phyloP scores from a whole-genome alignment of 2,797 vertebrate species.

The Picus viridis region DNA sequence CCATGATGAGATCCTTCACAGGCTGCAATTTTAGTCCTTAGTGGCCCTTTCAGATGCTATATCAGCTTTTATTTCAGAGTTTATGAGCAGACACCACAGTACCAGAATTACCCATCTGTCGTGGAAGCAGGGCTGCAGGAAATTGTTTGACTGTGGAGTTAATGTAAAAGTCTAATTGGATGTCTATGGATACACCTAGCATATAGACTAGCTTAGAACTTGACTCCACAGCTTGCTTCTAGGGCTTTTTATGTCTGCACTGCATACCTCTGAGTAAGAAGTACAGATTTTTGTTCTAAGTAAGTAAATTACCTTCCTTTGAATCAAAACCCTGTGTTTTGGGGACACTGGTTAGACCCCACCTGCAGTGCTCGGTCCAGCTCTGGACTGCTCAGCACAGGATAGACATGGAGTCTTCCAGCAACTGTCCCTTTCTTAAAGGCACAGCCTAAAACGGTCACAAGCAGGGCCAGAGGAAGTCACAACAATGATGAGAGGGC shows the following conservation, averaged over 20 bases:
- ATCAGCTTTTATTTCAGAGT: neutral
- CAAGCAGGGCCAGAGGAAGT: too few relatives aligned
- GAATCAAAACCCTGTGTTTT: neutral
- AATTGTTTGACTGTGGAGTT: neutral
- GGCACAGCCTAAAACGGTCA: too few relatives aligned
- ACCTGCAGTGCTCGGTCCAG: too few relatives aligned
- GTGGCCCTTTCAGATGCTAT: neutral
- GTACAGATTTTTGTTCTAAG: neutral
- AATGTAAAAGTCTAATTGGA: neutral
- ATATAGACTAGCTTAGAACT: neutral
- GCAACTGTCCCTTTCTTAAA: too few relatives aligned
- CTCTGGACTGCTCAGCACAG: too few relatives aligned
- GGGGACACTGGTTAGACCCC: neutral
- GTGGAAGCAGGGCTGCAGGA: neutral
- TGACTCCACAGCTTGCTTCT: neutral
- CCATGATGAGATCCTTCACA: neutral
- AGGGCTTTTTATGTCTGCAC: neutral
- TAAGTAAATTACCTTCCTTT: neutral
- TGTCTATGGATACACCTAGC: neutral
- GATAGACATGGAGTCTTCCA: too few relatives aligned
- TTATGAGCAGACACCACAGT: neutral
- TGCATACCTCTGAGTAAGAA: fast-evolving
- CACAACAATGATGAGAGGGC: too few relatives aligned
- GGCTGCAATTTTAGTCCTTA: neutral
- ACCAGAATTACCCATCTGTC: neutral